Conservation (phyloP, 2,797 vertebrate species). For the Enteromius mattozi region DNA sequence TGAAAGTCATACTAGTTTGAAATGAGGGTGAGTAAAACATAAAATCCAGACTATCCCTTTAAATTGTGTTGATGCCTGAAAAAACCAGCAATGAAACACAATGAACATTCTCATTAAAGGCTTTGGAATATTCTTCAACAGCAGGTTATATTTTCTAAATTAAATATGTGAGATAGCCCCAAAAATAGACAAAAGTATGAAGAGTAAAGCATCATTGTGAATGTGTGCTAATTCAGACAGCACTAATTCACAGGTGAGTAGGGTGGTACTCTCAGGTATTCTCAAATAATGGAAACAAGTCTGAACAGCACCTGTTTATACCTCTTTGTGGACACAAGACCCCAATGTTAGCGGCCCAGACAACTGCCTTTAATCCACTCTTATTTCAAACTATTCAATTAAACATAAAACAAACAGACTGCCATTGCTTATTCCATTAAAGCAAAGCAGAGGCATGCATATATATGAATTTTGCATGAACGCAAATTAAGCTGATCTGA, state of each 20-base stretch:
- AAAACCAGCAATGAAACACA: neutral
- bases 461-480: slow-evolving; percentile 25
- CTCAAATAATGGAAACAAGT: slow-evolving; percentile 57
- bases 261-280: slow-evolving; percentile 49
- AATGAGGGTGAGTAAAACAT: neutral
- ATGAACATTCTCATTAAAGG: neutral
- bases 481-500: slow-evolving; percentile 23
- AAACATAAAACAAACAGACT: slow-evolving; percentile 25
- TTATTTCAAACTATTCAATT: slow-evolving; percentile 24
- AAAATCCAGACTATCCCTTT: neutral
- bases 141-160: neutral
- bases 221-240: slow-evolving; percentile 11
- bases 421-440: slow-evolving; percentile 10
- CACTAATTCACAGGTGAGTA: slow-evolving; percentile 22
- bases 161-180: neutral
- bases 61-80: neutral
- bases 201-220: neutral
- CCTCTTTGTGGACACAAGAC: neutral
- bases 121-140: neutral
- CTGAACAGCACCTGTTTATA: slow-evolving; percentile 54
- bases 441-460: slow-evolving; percentile 11
- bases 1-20: neutral
- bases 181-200: neutral
- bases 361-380: slow-evolving; percentile 36
- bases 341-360: neutral